A percentile compares a stretch with the other conserved stretches of the same genome.
Conservation (phyloP, 1,140 invertebrate species). For the Drosophila sp. region DNA sequence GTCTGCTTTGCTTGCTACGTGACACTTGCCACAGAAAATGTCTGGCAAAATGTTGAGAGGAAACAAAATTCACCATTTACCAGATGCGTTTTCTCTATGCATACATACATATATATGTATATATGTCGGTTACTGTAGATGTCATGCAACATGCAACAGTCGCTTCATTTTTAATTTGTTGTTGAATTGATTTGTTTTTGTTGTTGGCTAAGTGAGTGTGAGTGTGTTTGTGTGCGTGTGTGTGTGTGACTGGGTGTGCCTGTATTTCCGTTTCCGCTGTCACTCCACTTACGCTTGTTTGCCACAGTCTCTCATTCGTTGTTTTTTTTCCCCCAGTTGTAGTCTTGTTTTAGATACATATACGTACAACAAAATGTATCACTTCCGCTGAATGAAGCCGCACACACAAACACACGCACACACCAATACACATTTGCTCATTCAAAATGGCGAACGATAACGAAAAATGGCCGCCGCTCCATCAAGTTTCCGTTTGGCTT, state of each 20-base stretch:
- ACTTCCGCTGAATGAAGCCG: conserved; percentile 39
- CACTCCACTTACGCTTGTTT: conserved; percentile 26
- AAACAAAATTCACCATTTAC: conserved; percentile 51
- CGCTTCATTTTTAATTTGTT: conserved; percentile 73
- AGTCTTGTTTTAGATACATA: conserved; percentile 18
- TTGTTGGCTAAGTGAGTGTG: conserved; percentile 21
- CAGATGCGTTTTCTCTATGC: conserved; percentile 68
- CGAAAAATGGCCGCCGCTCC: conserved; percentile 72
- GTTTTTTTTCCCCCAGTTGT: conserved; percentile 17
- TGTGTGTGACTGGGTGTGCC: conserved; percentile 33
- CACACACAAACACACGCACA: conserved; percentile 28
- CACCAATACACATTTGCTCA: conserved; percentile 30
- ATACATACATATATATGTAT: neutral
- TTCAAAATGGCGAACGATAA: conserved; percentile 78
- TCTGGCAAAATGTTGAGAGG: neutral
- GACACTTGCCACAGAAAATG: conserved; percentile 31
- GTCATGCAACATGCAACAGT: conserved; percentile 63
- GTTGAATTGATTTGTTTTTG: conserved; percentile 63
- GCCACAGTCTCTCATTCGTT: conserved; percentile 22
- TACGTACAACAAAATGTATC: conserved; percentile 69
- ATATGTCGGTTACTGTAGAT: neutral
- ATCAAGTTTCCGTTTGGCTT: conserved; percentile 58
- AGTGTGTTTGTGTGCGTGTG: conserved; percentile 21
- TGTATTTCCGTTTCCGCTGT: conserved; percentile 70
- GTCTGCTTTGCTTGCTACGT: conserved; percentile 39